Evolutionary conservation across 2,888 invertebrate species (phyloP).

Genomic region (Alloplasta piceator): DNA sequence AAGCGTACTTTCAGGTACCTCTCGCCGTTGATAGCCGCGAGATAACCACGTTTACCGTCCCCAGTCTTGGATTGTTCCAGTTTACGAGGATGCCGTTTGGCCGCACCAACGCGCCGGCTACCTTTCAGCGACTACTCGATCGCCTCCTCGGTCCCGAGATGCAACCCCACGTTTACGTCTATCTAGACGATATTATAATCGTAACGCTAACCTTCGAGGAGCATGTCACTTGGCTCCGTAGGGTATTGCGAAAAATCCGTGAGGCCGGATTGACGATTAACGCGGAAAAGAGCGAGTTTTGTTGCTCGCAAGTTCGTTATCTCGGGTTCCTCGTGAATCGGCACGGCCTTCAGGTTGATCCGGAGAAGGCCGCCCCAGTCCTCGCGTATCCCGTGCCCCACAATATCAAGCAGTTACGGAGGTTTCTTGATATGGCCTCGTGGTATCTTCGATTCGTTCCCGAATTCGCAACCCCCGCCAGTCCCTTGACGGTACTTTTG

Average conservation of each 20-base stretch:
- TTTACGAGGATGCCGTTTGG: constrained; percentile 75
- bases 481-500: no score
- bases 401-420: not conserved
- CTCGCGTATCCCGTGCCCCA: not conserved
- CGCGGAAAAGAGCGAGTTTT: not conserved
- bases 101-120: constrained; percentile 71
- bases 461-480: no score
- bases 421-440: not conserved
- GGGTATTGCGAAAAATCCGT: constrained; percentile 68
- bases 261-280: constrained; percentile 65
- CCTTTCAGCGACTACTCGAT: constrained; percentile 74
- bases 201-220: constrained; percentile 52
- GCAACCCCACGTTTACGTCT: constrained; percentile 54
- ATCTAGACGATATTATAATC: constrained; percentile 65
- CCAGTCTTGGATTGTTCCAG: constrained; percentile 70
- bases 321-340: no score
- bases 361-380: no score
- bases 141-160: constrained; percentile 65
- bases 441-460: no score
- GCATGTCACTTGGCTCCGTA: constrained; percentile 53
- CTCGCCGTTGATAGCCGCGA: no score
- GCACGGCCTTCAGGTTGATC: no score
- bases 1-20: no score
- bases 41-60: constrained; percentile 66
- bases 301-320: not conserved